Conservation (phyloP, 2,888 invertebrate species). For the Notodonta ziczac region DNA sequence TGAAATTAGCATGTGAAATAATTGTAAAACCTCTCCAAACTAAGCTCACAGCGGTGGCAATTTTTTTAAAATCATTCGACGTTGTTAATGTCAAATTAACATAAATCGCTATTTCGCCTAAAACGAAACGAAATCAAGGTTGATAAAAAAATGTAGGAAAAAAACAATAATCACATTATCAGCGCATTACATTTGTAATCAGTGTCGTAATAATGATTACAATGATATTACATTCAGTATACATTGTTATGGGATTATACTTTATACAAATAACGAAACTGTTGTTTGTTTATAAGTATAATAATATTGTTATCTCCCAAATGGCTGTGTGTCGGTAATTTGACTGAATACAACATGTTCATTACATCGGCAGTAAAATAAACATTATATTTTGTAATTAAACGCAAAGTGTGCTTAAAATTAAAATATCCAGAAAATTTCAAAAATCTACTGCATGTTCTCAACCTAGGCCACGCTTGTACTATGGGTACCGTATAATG, state of each 20-base stretch:
- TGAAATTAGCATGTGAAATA: no score
- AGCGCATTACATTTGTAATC: slow-evolving; percentile 30
- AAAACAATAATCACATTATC: slow-evolving; percentile 12
- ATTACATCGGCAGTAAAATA: neutral
- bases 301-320: neutral
- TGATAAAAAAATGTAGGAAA: slow-evolving; percentile 5
- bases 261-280: neutral
- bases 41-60: no score
- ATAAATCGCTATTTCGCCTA: neutral
- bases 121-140: neutral
- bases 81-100: neutral
- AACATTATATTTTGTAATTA: no score
- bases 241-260: slow-evolving; percentile 21
- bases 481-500: no score
- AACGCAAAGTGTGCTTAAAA: no score
- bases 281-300: neutral
- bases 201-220: slow-evolving; percentile 37
- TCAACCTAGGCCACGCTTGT: no score
- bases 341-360: neutral
- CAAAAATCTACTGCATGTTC: no score
- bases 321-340: neutral
- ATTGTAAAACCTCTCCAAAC: no score
- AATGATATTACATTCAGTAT: slow-evolving; percentile 18
- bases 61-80: no score
- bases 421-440: no score